These are phyloP conservation scores for Drosophila neotestacea DNA, from an alignment of 2,888 invertebrate genomes.

Conservation along the genomic window DNA sequence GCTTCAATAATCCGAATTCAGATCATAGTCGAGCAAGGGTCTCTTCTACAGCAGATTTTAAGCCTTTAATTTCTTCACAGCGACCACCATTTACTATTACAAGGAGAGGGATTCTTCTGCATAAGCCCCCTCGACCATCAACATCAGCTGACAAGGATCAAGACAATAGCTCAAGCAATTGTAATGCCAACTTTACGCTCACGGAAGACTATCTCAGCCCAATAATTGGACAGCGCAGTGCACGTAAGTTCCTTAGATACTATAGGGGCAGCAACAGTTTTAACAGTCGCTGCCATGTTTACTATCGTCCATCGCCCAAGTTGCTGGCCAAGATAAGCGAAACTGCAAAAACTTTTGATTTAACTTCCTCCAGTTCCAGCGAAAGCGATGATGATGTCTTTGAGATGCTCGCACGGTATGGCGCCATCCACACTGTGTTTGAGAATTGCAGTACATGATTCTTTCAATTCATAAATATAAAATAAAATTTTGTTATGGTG, in stretches of 20 bases:
- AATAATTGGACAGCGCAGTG: constrained; percentile 69
- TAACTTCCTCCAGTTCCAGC: constrained; percentile 37
- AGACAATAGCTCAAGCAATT: constrained; percentile 11
- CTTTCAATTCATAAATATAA: background rate
- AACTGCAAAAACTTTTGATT: background rate
- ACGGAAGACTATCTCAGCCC: constrained; percentile 71
- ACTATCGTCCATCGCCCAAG: constrained; percentile 72
- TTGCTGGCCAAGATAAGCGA: constrained; percentile 23
- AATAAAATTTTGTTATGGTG: too few species aligned
- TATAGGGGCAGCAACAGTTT: constrained; percentile 73
- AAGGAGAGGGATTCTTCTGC: constrained; percentile 65
- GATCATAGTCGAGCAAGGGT: background rate
- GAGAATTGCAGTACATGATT: constrained; percentile 34
- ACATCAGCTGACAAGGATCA: background rate
- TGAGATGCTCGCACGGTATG: constrained; percentile 60
- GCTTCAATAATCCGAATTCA: background rate
- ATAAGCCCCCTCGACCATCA: constrained; percentile 48
- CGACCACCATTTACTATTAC: constrained; percentile 19
- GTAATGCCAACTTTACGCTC: constrained; percentile 58
- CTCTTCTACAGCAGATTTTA: background rate
- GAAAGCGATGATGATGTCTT: constrained; percentile 75
- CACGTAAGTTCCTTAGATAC: constrained; percentile 74
- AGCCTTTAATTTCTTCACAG: background rate
- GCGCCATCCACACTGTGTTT: constrained; percentile 56
- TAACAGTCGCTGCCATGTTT: constrained; percentile 68